Base-by-base conservation (phyloP, 1,140 invertebrate species). In the Elysia chlorotica region DNA sequence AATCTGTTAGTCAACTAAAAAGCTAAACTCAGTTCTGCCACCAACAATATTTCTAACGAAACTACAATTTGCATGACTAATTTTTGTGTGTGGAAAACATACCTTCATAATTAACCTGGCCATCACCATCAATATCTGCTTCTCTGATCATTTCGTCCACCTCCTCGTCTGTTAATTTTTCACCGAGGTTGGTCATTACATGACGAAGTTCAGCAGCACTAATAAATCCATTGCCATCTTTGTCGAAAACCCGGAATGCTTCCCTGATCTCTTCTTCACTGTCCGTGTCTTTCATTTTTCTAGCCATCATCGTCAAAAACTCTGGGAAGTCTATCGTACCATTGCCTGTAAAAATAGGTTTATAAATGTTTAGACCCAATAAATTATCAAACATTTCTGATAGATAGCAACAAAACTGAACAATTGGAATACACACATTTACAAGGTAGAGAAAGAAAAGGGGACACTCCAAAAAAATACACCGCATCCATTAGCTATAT, bases 221-320 rank as follows among this genome's bases (percentile, higher is more conserved):
- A 70, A 85, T 85, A 75, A 81, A 98, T 83, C 96, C 96, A 88
- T 98, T 97, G 83, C 96, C 96, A 90, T 99, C 96, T 90, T 97
- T 98, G 89, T 98, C 96, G 89, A 98, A 97, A 78, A 98, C 96
- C 90, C 96, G 93, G 93, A 99, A 99, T 79, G 96, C 96, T 90
- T 99, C 96, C 88, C 96, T 92, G 70, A 81, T 81, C 87, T 98
- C 98, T 88, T 99, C 97, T 91, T 99, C 97, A 89, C 95, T 97
- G 89, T 99, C 97, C 76, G 96, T 99, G 90, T 99, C 97, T 89
- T 99, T 98, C 96, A 99, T 99, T 92, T 99, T 99, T 86, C 95
- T 92, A 37, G 95, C 95, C 95, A 97, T 97, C 82, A 83, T 83
- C 14, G 79, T 82, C 48, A 94, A 87, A 83, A 93, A 97, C 87